Conservation (phyloP, 2,888 invertebrate genomes). For the Anorthoa munda region DNA sequence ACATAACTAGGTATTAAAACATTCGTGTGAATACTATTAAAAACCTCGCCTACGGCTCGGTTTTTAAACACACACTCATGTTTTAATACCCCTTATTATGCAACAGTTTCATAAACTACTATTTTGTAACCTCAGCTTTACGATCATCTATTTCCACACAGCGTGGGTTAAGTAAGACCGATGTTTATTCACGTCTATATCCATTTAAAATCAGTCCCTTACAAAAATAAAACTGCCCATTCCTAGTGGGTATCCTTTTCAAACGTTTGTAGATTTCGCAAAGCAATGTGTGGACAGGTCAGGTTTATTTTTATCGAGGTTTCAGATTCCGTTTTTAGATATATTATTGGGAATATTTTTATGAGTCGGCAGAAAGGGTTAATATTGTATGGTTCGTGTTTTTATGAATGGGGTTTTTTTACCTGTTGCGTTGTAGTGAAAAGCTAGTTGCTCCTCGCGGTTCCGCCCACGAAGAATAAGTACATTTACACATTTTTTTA, state of each 20-base stretch:
- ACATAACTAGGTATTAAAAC: no score
- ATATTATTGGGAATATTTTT: constrained; percentile 4
- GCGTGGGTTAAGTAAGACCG: not conserved
- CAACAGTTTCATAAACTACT: no score
- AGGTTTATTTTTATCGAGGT: constrained; percentile 17
- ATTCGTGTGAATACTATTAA: no score
- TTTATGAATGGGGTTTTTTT: not conserved
- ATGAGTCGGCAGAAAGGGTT: not conserved
- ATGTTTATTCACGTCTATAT: constrained; percentile 2
- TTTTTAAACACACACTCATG: no score
- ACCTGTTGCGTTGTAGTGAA: constrained; percentile 6
- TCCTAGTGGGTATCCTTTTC: not conserved
- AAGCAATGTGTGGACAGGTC: constrained; percentile 1
- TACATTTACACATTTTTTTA: no score
- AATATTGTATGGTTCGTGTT: not conserved
- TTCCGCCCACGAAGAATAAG: no score
- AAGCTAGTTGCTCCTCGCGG: no score
- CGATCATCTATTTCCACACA: not conserved
- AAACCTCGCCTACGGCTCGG: no score
- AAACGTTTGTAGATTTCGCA: constrained; percentile 1
- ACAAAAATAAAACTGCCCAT: constrained; percentile 24
- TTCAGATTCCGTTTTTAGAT: constrained; percentile 15
- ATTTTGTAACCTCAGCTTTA: not conserved
- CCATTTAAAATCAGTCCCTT: constrained; percentile 19
- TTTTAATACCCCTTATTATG: no score